Evolutionary conservation across 2,797 vertebrate species (phyloP).

Genomic region (Falco columbarius): DNA sequence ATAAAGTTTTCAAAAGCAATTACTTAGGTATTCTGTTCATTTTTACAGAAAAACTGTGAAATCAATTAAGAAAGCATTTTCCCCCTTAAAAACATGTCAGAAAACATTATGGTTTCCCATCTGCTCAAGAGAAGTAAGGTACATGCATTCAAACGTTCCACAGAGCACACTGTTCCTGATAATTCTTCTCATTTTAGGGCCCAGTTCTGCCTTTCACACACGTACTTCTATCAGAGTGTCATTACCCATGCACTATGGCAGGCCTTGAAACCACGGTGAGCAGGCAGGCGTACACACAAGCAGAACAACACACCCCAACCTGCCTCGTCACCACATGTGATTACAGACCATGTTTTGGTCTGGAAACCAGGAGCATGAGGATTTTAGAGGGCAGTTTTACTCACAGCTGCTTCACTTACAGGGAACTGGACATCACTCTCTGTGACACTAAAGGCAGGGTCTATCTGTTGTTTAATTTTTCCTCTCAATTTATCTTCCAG

Average conservation of each 20-base stretch:
- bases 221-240: not conserved
- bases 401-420: constrained; percentile 20
- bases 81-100: not conserved
- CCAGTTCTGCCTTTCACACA: not conserved
- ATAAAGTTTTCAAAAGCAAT: not conserved
- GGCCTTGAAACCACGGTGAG: not conserved
- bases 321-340: not conserved
- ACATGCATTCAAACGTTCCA: not conserved
- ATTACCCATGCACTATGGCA: not conserved
- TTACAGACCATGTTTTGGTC: not conserved
- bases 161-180: not conserved
- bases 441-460: constrained; percentile 66
- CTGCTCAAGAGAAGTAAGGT: not conserved
- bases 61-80: not conserved
- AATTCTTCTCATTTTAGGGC: not conserved
- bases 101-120: not conserved
- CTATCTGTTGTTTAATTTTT: constrained; percentile 72
- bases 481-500: constrained; percentile 72
- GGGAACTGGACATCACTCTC: constrained; percentile 65
- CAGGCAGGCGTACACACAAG: accelerated
- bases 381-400: constrained; percentile 5
- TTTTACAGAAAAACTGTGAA: not conserved
- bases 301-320: not conserved
- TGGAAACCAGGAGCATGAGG: not conserved
- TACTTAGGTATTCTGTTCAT: not conserved